A percentile compares a stretch with the other conserved stretches of the same genome.
These are phyloP conservation scores for Oikopleura dioica DNA, from an alignment of 23 tunicate genomes.

Conservation along the genomic window DNA sequence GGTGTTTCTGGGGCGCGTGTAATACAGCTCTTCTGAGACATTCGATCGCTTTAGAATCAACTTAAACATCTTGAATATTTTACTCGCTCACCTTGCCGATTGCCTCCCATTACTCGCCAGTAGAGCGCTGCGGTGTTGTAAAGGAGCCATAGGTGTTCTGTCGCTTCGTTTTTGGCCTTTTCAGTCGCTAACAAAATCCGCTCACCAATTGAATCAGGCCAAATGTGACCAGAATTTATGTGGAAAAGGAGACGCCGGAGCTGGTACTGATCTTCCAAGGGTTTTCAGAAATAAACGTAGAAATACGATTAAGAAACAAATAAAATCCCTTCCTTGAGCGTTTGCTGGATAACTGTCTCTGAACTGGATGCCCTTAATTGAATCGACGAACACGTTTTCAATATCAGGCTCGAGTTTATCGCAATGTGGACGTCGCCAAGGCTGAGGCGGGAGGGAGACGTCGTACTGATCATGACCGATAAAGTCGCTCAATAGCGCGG, in stretches of 20 bases:
- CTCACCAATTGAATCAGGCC: conserved; percentile 73
- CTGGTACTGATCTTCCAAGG: not conserved
- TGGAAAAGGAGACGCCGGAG: conserved; percentile 35
- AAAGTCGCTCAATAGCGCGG: conserved; percentile 36
- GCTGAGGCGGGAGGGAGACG: conserved; percentile 29
- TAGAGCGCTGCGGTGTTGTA: conserved; percentile 73
- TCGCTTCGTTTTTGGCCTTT: conserved; percentile 23
- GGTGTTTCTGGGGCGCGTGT: conserved; percentile 30
- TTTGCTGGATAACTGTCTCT: conserved; percentile 17
- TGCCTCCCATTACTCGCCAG: conserved; percentile 69
- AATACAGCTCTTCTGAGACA: conserved; percentile 35
- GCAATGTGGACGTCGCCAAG: conserved; percentile 52
- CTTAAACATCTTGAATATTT: too few relatives aligned
- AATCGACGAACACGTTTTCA: conserved; percentile 21
- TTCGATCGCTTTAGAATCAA: conserved; percentile 47
- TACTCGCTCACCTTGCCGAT: too few relatives aligned
- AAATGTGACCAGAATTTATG: conserved; percentile 47
- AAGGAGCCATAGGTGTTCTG: conserved; percentile 37
- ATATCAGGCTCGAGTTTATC: conserved; percentile 24
- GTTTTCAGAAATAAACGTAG: not conserved
- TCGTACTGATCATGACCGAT: conserved; percentile 29
- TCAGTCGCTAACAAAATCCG: conserved; percentile 27
- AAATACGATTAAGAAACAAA: conserved; percentile 20
- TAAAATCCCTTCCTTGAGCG: conserved; percentile 31
- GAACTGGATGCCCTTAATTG: conserved; percentile 16